Percentiles rank a stretch among this genome's conserved stretches.
Evolutionary conservation across 1,140 invertebrate species (phyloP).

Genomic region (Tyrophagus putrescentiae): DNA sequence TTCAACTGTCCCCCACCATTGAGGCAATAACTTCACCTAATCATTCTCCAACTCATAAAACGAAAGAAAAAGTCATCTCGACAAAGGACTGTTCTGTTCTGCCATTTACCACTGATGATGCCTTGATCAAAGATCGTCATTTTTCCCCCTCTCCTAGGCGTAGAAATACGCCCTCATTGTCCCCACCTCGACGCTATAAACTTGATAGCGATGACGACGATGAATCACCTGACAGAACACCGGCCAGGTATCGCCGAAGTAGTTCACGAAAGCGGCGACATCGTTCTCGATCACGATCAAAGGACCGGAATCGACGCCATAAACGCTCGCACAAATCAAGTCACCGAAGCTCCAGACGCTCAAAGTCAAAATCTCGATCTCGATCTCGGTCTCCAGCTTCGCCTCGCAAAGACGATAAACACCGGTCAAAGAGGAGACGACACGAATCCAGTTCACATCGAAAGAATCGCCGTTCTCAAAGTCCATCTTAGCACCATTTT

Average conservation of each 20-base stretch:
- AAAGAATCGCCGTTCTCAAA: no score
- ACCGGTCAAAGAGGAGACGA: no score
- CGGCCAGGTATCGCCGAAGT: neutral
- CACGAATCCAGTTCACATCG: no score
- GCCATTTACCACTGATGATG: conserved; percentile 9
- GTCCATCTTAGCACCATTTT: no score
- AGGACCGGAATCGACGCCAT: neutral
- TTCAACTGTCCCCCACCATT: conserved; percentile 15
- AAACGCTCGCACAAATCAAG: neutral
- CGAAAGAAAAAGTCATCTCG: neutral
- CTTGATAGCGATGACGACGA: neutral
- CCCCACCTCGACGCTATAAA: neutral
- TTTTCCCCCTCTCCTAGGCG: neutral
- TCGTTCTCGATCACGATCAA: conserved; percentile 4
- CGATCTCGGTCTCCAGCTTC: neutral
- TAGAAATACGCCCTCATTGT: neutral
- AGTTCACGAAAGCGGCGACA: neutral
- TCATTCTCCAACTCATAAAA: neutral
- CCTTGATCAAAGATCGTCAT: neutral
- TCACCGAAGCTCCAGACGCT: neutral
- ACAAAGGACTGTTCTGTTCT: neutral
- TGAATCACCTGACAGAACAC: neutral
- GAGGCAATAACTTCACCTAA: conserved; percentile 12
- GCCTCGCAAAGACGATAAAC: no score
- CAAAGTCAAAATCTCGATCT: neutral